Conservation (phyloP, 1,140 invertebrate genomes). For the Dreissena polymorpha region DNA sequence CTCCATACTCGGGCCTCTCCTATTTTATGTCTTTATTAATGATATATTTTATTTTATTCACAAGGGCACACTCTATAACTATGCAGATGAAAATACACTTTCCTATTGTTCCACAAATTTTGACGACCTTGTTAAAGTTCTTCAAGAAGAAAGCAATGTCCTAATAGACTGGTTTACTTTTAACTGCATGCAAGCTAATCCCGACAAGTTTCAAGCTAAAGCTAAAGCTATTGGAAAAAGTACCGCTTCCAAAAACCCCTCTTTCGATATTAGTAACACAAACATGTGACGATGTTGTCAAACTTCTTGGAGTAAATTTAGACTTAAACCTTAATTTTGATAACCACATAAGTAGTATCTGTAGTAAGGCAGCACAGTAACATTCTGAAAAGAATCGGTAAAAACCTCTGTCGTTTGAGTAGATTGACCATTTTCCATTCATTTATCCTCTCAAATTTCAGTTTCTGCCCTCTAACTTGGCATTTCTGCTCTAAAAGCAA, state of each 20-base stretch:
- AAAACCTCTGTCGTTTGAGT: background rate
- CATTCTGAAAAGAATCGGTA: slow-evolving; percentile 12
- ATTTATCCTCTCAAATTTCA: slow-evolving; percentile 37
- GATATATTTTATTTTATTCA: slow-evolving; percentile 37
- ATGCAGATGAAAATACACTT: slow-evolving; percentile 34
- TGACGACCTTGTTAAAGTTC: background rate
- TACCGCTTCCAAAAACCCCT: background rate
- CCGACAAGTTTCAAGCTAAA: slow-evolving; percentile 38
- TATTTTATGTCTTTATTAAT: slow-evolving; percentile 45
- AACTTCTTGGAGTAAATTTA: slow-evolving; percentile 24
- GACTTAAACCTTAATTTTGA: slow-evolving; percentile 12
- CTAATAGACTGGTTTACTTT: slow-evolving; percentile 17
- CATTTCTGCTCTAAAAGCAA: slow-evolving; percentile 4
- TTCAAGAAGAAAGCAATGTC: slow-evolving; percentile 3
- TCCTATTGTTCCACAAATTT: slow-evolving; percentile 4
- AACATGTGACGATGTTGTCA: slow-evolving; percentile 23
- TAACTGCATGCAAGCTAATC: slow-evolving; percentile 29
- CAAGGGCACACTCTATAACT: slow-evolving; percentile 29
- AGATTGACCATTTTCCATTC: slow-evolving; percentile 34
- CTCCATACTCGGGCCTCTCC: slow-evolving; percentile 14
- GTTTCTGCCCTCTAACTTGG: slow-evolving; percentile 11
- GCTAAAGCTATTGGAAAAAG: slow-evolving; percentile 20
- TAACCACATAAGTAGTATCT: slow-evolving; percentile 18
- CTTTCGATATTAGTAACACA: background rate
- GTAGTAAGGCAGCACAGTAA: slow-evolving; percentile 22